phyloP scores from a whole-genome alignment of 2,113 vertebrate genomes.

The Romanogobio albipinnatus region DNA sequence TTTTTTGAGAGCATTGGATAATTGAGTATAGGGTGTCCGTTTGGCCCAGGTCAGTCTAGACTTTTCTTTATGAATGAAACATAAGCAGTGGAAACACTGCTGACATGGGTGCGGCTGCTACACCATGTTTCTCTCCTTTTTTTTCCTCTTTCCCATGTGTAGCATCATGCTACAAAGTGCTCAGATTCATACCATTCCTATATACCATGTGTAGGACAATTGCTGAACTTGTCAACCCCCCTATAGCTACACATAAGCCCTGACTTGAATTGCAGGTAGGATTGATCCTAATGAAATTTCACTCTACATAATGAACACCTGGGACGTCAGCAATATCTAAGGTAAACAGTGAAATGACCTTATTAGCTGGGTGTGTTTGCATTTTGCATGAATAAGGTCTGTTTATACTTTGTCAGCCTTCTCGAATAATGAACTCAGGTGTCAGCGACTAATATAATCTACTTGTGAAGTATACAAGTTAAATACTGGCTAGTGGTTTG shows the following conservation, averaged over 20 bases:
- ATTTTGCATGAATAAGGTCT: conserved; percentile 51
- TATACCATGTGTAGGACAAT: conserved; percentile 46
- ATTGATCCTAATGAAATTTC: conserved; percentile 48
- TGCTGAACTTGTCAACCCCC: conserved; percentile 25
- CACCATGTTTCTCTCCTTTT: neutral
- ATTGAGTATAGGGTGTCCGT: conserved; percentile 57
- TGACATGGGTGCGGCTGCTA: conserved; percentile 61
- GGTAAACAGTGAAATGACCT: conserved; percentile 46
- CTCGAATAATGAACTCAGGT: conserved; percentile 51
- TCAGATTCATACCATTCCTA: conserved; percentile 52
- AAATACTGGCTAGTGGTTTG: neutral
- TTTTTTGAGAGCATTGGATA: conserved; percentile 59
- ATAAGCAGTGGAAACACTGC: conserved; percentile 59
- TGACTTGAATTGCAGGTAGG: conserved; percentile 50
- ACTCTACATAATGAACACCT: conserved; percentile 47
- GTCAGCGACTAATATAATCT: conserved; percentile 43
- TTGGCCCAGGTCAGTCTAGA: conserved; percentile 64
- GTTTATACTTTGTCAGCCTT: conserved; percentile 50
- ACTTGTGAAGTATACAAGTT: conserved; percentile 4
- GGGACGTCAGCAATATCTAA: conserved; percentile 48
- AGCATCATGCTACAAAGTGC: conserved; percentile 40
- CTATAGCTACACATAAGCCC: conserved; percentile 27
- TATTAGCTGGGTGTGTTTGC: conserved; percentile 51
- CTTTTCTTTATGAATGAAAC: conserved; percentile 68
- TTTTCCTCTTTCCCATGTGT: conserved; percentile 19